A percentile compares a stretch with the other conserved stretches of the same genome.
Evolutionary conservation across 2,113 vertebrate species (phyloP).

Genomic region (Athene cunicularia): DNA sequence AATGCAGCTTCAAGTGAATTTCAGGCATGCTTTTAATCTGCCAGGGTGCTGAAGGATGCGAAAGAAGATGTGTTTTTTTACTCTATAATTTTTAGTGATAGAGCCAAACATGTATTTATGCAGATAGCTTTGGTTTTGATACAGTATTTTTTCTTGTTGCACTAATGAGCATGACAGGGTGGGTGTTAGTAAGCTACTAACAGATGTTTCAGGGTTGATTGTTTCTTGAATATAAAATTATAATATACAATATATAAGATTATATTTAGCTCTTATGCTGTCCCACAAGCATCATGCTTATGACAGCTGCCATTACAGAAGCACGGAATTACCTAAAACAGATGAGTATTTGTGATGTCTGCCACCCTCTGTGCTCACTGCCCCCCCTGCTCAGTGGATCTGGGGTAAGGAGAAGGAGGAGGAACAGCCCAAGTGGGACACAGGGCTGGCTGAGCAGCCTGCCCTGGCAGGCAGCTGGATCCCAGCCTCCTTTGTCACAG

Average conservation of each 20-base stretch:
- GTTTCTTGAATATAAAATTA: background rate
- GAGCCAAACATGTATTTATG: background rate
- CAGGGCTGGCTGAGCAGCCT: background rate
- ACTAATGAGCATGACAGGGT: background rate
- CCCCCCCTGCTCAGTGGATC: background rate
- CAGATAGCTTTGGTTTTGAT: background rate
- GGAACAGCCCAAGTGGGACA: background rate
- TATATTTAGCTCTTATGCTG: background rate
- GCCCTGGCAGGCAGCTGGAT: background rate
- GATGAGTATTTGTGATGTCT: background rate
- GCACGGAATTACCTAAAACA: background rate
- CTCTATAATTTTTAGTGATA: background rate
- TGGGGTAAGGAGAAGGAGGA: background rate
- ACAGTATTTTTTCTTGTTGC: background rate
- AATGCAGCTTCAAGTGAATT: background rate
- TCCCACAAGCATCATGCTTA: background rate
- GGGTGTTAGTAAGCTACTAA: background rate
- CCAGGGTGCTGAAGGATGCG: background rate
- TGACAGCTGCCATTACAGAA: accelerated
- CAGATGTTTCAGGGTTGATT: background rate
- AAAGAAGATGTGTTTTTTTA: background rate
- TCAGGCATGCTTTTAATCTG: background rate
- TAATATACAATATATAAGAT: background rate
- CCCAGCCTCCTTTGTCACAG: background rate
- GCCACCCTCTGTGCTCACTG: accelerated